Base-by-base conservation (phyloP, 2,888 invertebrate species). In the Lithosia quadra region DNA sequence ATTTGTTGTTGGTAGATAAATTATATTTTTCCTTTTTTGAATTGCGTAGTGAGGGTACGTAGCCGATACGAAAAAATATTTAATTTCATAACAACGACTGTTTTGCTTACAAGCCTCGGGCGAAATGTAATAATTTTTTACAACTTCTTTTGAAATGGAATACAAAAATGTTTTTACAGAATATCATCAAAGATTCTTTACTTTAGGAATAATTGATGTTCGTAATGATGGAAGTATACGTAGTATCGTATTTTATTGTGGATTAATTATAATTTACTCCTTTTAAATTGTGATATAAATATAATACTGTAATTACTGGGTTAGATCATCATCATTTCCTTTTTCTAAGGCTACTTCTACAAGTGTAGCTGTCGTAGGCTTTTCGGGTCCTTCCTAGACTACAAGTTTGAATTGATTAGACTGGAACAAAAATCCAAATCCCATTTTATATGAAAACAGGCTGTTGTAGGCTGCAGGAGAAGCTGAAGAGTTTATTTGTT, bases 1-100 rank as follows among this genome's bases (percentile, higher is more conserved):
- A 74, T 78, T 79, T 84, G 77, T 79, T 67, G 73, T 78, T 79
- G 83, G 77, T 79, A 67, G 73, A 80, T 75, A 68, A 24, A 34
- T 39, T 39, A 64, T 70, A 63, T 74, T 65, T 71, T 76, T 67
- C 63, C 61, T 67, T 60, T 39, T 24, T 63, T 68, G 63, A 72
- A 67, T 34, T 21, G 55, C 62, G 56, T 69, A 66, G 68, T 61
- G 55, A 64, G 63, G 58, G 49, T n/a, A 63, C 24, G 22, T 72
- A 71, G 43, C 59, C 43, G 33, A 67, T 34, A 65, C 59, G 72
- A 67, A 73, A 76, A 72, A 77, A 78, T 80, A 75, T 78, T 79
- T 79, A 72, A 78, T 76, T 78, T 79, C 28, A 75, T 73, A 81
- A 75, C 71, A 77, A 65, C 69, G 69, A 75, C 68, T 73, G 80